Conservation (phyloP, 2,797 vertebrate species). For the Coilia nasus region DNA sequence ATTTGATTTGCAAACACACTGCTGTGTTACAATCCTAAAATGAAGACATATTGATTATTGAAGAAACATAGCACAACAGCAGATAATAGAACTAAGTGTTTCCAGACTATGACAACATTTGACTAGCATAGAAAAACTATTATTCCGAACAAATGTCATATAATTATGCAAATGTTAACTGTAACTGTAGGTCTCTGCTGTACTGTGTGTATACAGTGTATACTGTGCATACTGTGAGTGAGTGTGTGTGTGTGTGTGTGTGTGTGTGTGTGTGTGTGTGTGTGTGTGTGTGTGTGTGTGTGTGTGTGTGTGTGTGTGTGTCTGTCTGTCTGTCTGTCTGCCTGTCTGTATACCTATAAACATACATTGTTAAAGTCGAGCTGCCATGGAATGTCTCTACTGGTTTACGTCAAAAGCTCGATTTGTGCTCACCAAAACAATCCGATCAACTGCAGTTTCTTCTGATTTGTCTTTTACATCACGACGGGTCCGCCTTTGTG, state of each 20-base stretch:
- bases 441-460: constrained; percentile 15
- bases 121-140: neutral
- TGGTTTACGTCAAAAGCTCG: too few species aligned
- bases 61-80: neutral
- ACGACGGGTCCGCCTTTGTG: neutral
- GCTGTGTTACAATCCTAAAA: constrained; percentile 76
- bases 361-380: too few species aligned
- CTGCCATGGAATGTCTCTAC: too few species aligned
- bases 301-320: too few species aligned
- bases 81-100: neutral
- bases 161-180: neutral
- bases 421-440: neutral
- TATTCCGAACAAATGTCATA: neutral
- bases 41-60: constrained; percentile 1
- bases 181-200: neutral
- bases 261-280: neutral
- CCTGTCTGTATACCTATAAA: neutral
- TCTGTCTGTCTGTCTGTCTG: too few species aligned
- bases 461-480: constrained; percentile 39
- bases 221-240: neutral
- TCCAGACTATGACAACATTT: neutral
- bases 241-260: constrained; percentile 28
- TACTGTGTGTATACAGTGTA: neutral
- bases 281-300: too few species aligned
- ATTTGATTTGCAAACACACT: constrained; percentile 78